Percentiles rank a stretch among this genome's conserved stretches.
phyloP scores from a whole-genome alignment of 1,140 invertebrate genomes.

The Eumaeus atala region DNA sequence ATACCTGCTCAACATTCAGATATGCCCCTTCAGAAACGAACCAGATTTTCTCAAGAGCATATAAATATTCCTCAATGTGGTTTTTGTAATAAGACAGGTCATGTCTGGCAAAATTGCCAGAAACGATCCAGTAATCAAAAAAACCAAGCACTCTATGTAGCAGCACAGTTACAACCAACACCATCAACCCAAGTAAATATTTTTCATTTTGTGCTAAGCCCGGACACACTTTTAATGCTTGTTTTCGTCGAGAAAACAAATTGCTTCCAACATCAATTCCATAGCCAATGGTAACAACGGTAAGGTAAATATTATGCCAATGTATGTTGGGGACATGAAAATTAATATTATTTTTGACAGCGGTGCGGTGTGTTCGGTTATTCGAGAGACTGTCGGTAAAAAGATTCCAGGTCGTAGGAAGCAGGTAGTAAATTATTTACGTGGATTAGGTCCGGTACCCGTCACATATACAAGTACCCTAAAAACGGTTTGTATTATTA shows the following conservation, averaged over 20 bases:
- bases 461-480: not conserved
- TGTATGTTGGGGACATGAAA: too few relatives aligned
- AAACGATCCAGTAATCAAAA: too few relatives aligned
- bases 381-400: too few relatives aligned
- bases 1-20: not conserved
- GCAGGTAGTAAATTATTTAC: not conserved
- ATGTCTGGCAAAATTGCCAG: not conserved
- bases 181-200: too few relatives aligned
- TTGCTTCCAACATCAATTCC: slow-evolving; percentile 25
- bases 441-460: not conserved
- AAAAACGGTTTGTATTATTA: not conserved
- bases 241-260: slow-evolving; percentile 16
- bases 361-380: too few relatives aligned
- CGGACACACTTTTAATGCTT: slow-evolving; percentile 25
- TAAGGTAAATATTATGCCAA: too few relatives aligned
- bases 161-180: too few relatives aligned
- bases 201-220: slow-evolving; percentile 19
- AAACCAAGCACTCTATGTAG: too few relatives aligned
- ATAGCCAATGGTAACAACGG: slow-evolving; percentile 4
- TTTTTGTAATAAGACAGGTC: not conserved
- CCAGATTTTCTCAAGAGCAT: not conserved
- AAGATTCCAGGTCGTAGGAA: too few relatives aligned
- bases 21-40: not conserved
- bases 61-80: not conserved
- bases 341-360: too few relatives aligned